These are phyloP conservation scores for Papilio dardanus DNA, from an alignment of 1,140 invertebrate genomes.

Conservation along the genomic window DNA sequence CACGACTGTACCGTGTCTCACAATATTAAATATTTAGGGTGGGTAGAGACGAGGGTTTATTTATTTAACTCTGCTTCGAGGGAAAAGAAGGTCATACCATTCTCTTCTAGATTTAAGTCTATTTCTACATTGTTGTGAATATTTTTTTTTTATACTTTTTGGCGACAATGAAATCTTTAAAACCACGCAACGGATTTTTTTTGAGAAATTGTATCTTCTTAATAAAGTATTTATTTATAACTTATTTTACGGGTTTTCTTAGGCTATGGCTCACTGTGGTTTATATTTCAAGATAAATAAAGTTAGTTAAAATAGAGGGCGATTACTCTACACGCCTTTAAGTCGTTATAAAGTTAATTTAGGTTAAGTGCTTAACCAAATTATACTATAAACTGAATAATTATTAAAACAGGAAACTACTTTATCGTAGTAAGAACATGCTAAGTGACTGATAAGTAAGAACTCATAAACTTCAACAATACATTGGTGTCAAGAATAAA, in stretches of 20 bases:
- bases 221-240: too few relatives aligned
- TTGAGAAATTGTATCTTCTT: too few relatives aligned
- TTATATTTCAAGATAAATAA: background rate
- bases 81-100: background rate
- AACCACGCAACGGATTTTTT: too few relatives aligned
- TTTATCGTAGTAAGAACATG: background rate
- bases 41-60: background rate
- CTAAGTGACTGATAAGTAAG: conserved; percentile 1
- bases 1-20: background rate
- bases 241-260: background rate
- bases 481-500: background rate
- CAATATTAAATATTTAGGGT: conserved; percentile 7
- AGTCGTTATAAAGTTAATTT: background rate
- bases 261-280: background rate
- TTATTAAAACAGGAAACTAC: background rate
- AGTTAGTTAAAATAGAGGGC: background rate
- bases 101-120: background rate
- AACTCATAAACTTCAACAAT: background rate
- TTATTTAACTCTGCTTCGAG: background rate
- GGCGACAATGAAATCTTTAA: too few relatives aligned
- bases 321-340: background rate
- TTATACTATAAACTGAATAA: background rate
- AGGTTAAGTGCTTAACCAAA: background rate
- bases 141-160: too few relatives aligned
- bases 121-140: background rate